A percentile compares a stretch with the other conserved stretches of the same genome.
Conservation (phyloP, 2,888 invertebrate species). For the Drosophila subsilvestris region DNA sequence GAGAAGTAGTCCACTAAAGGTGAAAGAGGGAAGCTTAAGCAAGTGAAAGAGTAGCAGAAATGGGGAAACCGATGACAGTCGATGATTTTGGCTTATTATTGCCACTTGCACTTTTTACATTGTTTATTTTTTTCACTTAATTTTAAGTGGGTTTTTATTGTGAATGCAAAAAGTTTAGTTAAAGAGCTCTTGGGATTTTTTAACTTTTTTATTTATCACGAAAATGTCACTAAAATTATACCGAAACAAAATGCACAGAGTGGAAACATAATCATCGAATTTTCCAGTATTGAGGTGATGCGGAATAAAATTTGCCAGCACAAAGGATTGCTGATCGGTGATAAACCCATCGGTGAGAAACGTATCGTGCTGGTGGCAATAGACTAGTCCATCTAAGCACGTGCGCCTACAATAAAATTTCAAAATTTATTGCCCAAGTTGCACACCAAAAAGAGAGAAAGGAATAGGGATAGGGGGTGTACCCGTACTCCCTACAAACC, state of each 20-base stretch:
- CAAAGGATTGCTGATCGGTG: not conserved
- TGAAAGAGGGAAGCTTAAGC: too few species aligned
- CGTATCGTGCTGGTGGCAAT: slow-evolving; percentile 3
- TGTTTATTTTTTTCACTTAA: too few species aligned
- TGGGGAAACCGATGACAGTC: too few species aligned
- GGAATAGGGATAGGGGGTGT: not conserved
- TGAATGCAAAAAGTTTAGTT: too few species aligned
- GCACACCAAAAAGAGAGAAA: not conserved
- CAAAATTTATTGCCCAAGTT: slow-evolving; percentile 57
- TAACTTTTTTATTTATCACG: not conserved
- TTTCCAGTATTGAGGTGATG: not conserved
- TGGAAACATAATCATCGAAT: not conserved
- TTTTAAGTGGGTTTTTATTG: too few species aligned
- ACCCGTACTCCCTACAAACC: slow-evolving; percentile 17
- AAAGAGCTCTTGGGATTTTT: too few species aligned
- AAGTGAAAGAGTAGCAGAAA: not conserved
- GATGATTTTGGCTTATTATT: too few species aligned
- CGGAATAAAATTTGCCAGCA: not conserved
- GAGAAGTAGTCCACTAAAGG: not conserved
- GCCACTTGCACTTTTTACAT: too few species aligned
- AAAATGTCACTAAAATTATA: not conserved
- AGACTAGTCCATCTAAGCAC: slow-evolving; percentile 34
- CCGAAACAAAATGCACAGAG: not conserved
- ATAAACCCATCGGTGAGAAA: not conserved
- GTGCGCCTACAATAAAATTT: slow-evolving; percentile 65